These are phyloP conservation scores for Bothrops jararaca DNA, from an alignment of 2,113 vertebrate genomes.

Conservation along the genomic window DNA sequence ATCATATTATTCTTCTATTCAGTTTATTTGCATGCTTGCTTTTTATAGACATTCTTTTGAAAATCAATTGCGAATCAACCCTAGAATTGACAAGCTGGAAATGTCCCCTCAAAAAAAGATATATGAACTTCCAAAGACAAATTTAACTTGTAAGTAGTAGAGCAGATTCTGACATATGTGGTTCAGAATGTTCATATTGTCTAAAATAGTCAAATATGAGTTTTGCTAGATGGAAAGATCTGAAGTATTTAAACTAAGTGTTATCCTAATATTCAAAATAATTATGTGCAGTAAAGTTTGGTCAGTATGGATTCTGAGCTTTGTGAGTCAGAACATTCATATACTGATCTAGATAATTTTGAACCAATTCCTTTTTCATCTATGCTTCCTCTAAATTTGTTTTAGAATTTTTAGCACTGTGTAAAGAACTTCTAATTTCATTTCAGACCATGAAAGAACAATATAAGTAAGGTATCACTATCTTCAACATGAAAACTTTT, in stretches of 20 bases:
- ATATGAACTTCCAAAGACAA: not conserved
- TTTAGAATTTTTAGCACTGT: not conserved
- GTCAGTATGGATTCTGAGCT: not conserved
- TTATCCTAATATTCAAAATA: not conserved
- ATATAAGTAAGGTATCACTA: not conserved
- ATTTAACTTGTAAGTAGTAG: not conserved
- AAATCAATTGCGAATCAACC: not conserved
- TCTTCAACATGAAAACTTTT: not conserved
- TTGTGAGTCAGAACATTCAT: not conserved
- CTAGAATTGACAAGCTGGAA: not conserved
- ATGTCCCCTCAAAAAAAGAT: not conserved
- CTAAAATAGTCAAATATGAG: not conserved
- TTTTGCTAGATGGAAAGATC: not conserved
- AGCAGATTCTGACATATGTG: not conserved
- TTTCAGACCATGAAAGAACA: not conserved
- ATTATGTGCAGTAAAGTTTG: not conserved
- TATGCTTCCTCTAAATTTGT: not conserved
- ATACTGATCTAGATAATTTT: not conserved
- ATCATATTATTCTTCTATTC: not conserved
- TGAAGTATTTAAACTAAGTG: not conserved
- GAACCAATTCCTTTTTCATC: not conserved
- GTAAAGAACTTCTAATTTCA: not conserved
- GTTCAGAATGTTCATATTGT: not conserved
- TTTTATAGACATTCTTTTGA: not conserved
- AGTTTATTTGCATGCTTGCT: not conserved